These are phyloP conservation scores for Acleris cristana DNA, from an alignment of 2,888 invertebrate genomes.

Conservation along the genomic window DNA sequence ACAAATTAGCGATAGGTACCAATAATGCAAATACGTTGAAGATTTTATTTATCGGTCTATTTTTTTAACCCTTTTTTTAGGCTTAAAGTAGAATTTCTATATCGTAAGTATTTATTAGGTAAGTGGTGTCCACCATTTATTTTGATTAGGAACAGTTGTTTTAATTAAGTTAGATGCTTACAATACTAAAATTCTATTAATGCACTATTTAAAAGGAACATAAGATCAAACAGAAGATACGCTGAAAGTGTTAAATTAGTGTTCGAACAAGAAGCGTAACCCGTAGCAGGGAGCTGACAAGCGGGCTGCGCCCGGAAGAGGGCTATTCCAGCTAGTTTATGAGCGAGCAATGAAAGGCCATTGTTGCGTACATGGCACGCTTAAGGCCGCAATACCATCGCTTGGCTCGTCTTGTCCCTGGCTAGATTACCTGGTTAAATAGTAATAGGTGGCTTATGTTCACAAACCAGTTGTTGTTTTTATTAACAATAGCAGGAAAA, in stretches of 20 bases:
- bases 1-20: no score
- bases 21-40: no score
- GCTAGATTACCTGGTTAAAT: background rate
- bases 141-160: no score
- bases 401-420: background rate
- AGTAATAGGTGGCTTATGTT: background rate
- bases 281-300: slow-evolving; percentile 16
- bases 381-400: slow-evolving; percentile 46
- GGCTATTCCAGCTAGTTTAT: slow-evolving; percentile 65
- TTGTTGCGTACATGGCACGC: slow-evolving; percentile 54
- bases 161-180: no score
- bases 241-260: slow-evolving; percentile 23
- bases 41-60: no score
- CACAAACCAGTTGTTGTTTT: background rate
- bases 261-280: slow-evolving; percentile 17
- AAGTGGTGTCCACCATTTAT: no score
- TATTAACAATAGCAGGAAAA: background rate
- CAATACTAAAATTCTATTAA: no score
- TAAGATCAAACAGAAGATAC: slow-evolving; percentile 10
- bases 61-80: no score
- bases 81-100: no score
- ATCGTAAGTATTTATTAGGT: no score
- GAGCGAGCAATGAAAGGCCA: slow-evolving; percentile 56
- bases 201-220: no score
- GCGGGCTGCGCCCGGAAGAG: slow-evolving; percentile 55